phyloP scores from a whole-genome alignment of 2,888 invertebrate genomes.

The Lochmaea capreae region DNA sequence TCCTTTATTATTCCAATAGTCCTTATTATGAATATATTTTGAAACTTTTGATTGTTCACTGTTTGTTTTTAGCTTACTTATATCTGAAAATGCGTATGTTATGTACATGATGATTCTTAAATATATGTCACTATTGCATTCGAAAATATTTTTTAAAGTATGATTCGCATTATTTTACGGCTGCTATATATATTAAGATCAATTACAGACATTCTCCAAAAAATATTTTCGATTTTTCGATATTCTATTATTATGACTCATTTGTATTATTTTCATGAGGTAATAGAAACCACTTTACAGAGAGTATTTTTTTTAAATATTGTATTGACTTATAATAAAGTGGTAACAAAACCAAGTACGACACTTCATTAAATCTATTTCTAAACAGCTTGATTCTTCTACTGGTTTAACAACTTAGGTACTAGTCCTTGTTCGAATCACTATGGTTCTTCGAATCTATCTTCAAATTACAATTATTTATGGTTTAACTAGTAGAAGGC shows the following conservation, averaged over 20 bases:
- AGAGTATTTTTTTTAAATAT: not conserved
- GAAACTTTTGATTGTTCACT: not conserved
- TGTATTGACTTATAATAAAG: too few species aligned
- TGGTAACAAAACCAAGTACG: too few species aligned
- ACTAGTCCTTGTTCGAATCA: too few species aligned
- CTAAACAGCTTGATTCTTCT: too few species aligned
- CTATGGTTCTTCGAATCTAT: too few species aligned
- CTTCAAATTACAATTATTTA: too few species aligned
- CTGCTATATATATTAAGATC: not conserved
- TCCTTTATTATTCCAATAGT: too few species aligned
- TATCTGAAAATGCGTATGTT: slow-evolving; percentile 10
- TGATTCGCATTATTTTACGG: not conserved
- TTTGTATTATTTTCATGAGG: slow-evolving; percentile 10
- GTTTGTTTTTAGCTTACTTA: not conserved
- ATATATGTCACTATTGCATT: slow-evolving; percentile 2
- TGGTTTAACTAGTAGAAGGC: too few species aligned
- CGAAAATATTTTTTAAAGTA: slow-evolving; percentile 22
- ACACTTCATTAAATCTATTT: too few species aligned
- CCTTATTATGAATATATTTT: too few species aligned
- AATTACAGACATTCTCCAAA: not conserved
- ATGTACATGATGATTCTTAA: slow-evolving; percentile 11
- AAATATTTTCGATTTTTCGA: slow-evolving; percentile 21
- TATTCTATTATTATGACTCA: slow-evolving; percentile 15
- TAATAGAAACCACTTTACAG: not conserved
- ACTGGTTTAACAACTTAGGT: too few species aligned